These are phyloP conservation scores for Drosophila ohnishii DNA, from an alignment of 1,140 invertebrate genomes.

Conservation along the genomic window DNA sequence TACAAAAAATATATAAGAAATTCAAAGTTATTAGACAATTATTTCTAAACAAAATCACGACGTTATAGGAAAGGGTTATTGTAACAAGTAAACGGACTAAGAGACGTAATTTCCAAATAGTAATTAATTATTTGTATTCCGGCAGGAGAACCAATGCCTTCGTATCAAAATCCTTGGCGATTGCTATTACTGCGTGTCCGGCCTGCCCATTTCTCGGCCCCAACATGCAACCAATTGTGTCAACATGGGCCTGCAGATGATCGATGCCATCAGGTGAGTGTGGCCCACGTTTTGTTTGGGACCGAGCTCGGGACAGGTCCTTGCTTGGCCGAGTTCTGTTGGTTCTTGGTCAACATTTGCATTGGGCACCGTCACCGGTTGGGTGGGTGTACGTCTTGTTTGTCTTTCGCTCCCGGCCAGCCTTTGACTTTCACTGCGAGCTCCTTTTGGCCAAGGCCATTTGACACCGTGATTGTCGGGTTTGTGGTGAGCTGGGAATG, in stretches of 20 bases:
- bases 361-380: slow-evolving; percentile 44
- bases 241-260: slow-evolving; percentile 98
- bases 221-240: slow-evolving; percentile 98
- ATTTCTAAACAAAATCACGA: background rate
- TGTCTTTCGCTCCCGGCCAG: slow-evolving; percentile 46
- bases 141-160: slow-evolving; percentile 96
- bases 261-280: slow-evolving; percentile 94
- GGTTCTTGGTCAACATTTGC: slow-evolving; percentile 51
- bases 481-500: slow-evolving; percentile 22
- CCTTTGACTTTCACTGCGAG: slow-evolving; percentile 48
- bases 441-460: slow-evolving; percentile 37
- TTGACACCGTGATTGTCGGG: slow-evolving; percentile 52
- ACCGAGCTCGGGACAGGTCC: background rate
- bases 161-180: slow-evolving; percentile 97
- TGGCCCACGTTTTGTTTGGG: background rate
- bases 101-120: background rate
- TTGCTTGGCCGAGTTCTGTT: slow-evolving; percentile 7
- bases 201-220: slow-evolving; percentile 93
- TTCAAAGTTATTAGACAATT: no score
- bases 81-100: no score
- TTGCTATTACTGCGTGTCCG: slow-evolving; percentile 98
- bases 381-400: slow-evolving; percentile 68
- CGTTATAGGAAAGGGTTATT: no score
- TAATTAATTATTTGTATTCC: slow-evolving; percentile 23
- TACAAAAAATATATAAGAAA: no score